phyloP scores from a whole-genome alignment of 2,888 invertebrate genomes.

The Eilema depressum region DNA sequence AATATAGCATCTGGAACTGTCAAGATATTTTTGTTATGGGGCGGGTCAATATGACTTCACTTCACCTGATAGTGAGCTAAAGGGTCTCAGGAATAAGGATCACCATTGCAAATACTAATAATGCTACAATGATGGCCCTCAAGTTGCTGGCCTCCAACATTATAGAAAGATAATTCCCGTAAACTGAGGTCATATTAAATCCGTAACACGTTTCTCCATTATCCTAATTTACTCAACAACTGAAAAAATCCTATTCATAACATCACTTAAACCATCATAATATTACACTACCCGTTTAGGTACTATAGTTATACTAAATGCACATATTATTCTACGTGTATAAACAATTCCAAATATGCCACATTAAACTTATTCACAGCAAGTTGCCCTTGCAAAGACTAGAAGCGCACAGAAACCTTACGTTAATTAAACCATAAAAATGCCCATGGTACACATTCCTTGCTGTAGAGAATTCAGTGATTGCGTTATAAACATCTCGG shows the following conservation, averaged over 20 bases:
- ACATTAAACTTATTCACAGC: neutral
- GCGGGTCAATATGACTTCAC: too few relatives aligned
- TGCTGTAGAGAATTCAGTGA: constrained; percentile 62
- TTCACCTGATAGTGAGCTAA: too few relatives aligned
- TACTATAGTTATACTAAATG: neutral
- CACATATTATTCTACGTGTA: neutral
- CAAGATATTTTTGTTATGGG: neutral
- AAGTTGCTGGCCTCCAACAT: too few relatives aligned
- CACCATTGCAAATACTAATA: too few relatives aligned
- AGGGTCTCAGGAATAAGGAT: too few relatives aligned
- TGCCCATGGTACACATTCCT: constrained; percentile 60
- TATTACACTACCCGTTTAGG: neutral
- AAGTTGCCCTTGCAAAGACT: constrained; percentile 8
- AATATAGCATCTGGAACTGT: neutral
- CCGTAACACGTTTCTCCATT: neutral
- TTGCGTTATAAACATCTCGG: constrained; percentile 50
- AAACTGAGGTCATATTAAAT: neutral
- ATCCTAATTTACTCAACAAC: neutral
- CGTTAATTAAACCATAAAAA: constrained; percentile 58
- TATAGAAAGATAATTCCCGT: neutral
- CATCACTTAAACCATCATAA: neutral
- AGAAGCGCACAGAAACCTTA: constrained; percentile 60
- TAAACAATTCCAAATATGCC: neutral
- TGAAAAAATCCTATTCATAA: neutral
- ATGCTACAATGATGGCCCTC: too few relatives aligned